Percentiles rank a stretch among this genome's conserved stretches.
Evolutionary conservation across 1,140 invertebrate species (phyloP).

Genomic region (Heliothis virescens): DNA sequence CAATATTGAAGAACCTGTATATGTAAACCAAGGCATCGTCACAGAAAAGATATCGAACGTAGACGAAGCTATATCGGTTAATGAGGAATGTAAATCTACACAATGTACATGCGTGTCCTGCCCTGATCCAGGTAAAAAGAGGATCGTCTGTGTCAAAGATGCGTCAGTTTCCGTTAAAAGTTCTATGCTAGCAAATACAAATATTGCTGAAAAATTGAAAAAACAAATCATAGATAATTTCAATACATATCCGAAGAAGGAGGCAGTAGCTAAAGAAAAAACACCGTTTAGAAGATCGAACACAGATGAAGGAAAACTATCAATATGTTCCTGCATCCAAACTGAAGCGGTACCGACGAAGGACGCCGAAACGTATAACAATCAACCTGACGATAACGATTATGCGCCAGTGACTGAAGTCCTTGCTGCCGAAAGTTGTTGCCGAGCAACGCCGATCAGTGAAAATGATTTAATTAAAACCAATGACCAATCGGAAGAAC

Average conservation of each 20-base stretch:
- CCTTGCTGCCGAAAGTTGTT: neutral
- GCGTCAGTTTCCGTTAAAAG: slow-evolving; percentile 24
- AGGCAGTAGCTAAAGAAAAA: slow-evolving; percentile 51
- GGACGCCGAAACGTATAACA: neutral
- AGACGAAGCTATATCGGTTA: slow-evolving; percentile 65
- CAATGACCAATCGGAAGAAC: neutral
- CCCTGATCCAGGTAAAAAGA: slow-evolving; percentile 14
- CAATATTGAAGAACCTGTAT: slow-evolving; percentile 26
- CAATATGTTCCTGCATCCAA: slow-evolving; percentile 50
- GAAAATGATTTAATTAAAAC: neutral
- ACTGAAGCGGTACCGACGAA: slow-evolving; percentile 7
- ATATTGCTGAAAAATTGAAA: neutral
- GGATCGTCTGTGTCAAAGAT: slow-evolving; percentile 3
- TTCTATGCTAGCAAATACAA: slow-evolving; percentile 37
- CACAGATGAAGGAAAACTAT: slow-evolving; percentile 66
- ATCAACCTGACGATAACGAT: neutral
- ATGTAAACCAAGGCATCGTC: slow-evolving; percentile 47
- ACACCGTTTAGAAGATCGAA: slow-evolving; percentile 68
- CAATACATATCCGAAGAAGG: slow-evolving; percentile 71
- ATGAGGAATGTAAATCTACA: slow-evolving; percentile 70
- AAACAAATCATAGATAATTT: slow-evolving; percentile 40
- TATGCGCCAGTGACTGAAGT: neutral
- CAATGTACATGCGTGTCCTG: slow-evolving; percentile 54
- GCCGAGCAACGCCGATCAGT: neutral
- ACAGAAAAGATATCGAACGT: slow-evolving; percentile 55